These are phyloP conservation scores for Nycteola revayana DNA, from an alignment of 2,888 invertebrate genomes.

Conservation along the genomic window DNA sequence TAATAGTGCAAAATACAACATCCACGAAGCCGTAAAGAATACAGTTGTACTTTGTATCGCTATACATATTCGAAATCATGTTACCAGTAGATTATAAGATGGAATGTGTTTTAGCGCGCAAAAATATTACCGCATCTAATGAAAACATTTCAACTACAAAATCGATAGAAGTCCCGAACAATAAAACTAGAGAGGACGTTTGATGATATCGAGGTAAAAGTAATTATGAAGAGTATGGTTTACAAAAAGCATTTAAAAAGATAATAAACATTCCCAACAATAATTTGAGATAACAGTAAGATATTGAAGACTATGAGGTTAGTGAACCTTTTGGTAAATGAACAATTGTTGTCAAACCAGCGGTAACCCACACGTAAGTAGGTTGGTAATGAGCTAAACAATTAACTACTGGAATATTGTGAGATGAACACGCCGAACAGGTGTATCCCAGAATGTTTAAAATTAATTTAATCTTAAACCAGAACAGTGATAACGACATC, in stretches of 20 bases:
- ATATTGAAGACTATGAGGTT: constrained; percentile 37
- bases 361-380: constrained; percentile 31
- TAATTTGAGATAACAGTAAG: constrained; percentile 19
- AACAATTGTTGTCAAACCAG: constrained; percentile 41
- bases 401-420: constrained; percentile 32
- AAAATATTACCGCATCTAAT: constrained; percentile 27
- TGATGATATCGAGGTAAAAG: constrained; percentile 20
- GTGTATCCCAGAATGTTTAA: not conserved
- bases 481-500: too few relatives aligned
- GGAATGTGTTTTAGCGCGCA: constrained; percentile 28
- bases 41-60: constrained; percentile 19
- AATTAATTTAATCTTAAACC: too few relatives aligned
- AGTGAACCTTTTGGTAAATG: constrained; percentile 40
- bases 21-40: constrained; percentile 14
- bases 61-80: constrained; percentile 8
- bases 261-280: constrained; percentile 11
- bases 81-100: constrained; percentile 17
- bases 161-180: constrained; percentile 24
- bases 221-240: constrained; percentile 3
- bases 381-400: constrained; percentile 41
- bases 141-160: constrained; percentile 22
- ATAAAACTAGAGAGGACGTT: constrained; percentile 19
- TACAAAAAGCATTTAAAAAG: constrained; percentile 9
- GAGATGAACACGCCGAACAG: constrained; percentile 18
- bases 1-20: constrained; percentile 5